Conservation (phyloP, 2,113 vertebrate species). For the Pachyramphus minor region DNA sequence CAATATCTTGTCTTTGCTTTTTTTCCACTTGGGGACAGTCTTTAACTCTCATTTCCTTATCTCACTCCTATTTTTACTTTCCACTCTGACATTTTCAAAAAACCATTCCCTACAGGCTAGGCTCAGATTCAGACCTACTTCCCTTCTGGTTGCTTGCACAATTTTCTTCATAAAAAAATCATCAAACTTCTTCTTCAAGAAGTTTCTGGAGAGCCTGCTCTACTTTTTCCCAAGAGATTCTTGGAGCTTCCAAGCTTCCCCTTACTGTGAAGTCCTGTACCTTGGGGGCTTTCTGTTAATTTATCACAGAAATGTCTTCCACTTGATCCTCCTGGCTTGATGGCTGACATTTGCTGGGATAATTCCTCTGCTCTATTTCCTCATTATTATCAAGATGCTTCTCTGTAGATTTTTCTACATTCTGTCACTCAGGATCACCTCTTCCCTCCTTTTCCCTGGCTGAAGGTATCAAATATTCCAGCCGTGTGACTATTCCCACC, state of each 20-base stretch:
- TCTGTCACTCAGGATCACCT: neutral
- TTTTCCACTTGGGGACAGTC: neutral
- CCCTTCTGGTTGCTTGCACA: neutral
- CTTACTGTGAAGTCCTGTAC: neutral
- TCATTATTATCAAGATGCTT: neutral
- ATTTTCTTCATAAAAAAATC: neutral
- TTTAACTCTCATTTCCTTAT: neutral
- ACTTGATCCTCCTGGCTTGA: neutral
- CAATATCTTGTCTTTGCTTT: neutral
- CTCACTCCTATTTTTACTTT: constrained; percentile 4
- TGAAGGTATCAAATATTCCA: neutral
- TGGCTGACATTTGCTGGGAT: neutral
- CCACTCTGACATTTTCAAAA: constrained; percentile 10
- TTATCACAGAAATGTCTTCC: neutral
- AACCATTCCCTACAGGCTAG: neutral
- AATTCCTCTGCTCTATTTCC: neutral
- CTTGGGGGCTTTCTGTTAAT: neutral
- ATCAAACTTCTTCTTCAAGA: neutral
- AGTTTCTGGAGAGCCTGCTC: neutral
- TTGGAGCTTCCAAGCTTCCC: neutral
- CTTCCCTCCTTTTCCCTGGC: neutral
- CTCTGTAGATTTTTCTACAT: neutral
- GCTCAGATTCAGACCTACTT: neutral
- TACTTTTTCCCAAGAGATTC: neutral
- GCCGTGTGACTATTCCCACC: neutral